Evolutionary conservation across 1,140 invertebrate species (phyloP).

Genomic region (Teleogryllus occipitalis): DNA sequence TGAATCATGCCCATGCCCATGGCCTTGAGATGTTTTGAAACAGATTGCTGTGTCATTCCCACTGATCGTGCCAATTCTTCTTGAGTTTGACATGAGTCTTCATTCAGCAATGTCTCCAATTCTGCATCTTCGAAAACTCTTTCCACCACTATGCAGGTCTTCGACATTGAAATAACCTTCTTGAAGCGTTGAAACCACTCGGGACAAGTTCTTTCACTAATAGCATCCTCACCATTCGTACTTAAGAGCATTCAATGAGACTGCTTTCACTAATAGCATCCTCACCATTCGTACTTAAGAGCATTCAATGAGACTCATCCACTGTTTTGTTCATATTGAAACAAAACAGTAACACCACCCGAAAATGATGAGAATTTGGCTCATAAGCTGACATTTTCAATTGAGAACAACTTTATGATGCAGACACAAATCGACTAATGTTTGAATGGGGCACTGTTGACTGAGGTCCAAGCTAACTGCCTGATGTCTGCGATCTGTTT

Average conservation of each 20-base stretch:
- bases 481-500: conserved; percentile 12
- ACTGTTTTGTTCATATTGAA: neutral
- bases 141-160: conserved; percentile 14
- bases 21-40: neutral
- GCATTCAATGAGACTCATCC: conserved; percentile 4
- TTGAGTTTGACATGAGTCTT: neutral
- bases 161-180: conserved; percentile 25
- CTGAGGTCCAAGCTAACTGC: conserved; percentile 16
- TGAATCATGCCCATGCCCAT: neutral
- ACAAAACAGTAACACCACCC: neutral
- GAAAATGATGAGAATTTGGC: conserved; percentile 9
- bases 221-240: no score
- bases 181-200: conserved; percentile 26
- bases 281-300: neutral
- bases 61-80: neutral
- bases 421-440: conserved; percentile 23
- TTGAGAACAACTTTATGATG: conserved; percentile 18
- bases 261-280: neutral
- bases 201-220: conserved; percentile 13
- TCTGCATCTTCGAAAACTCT: neutral
- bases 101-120: neutral
- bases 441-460: conserved; percentile 18
- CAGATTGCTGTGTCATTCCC: neutral
- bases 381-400: conserved; percentile 5
- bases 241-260: no score